Base-by-base conservation (phyloP, 2,113 vertebrate species). In the Hippocampus barbouri region DNA sequence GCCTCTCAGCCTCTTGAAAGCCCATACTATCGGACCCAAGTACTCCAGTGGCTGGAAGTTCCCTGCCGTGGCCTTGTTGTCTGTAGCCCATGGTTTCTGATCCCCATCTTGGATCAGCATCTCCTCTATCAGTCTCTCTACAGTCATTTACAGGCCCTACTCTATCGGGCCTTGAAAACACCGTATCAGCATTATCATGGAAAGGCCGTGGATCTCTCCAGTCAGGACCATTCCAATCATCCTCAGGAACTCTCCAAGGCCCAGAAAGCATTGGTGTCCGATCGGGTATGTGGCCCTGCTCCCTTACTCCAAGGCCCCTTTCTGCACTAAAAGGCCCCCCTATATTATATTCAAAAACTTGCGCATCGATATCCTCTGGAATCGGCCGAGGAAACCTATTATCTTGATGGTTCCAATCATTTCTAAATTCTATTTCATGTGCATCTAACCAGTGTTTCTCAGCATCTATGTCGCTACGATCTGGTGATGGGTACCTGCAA, bases 401-500 rank as follows among this genome's bases (percentile, higher is more conserved):
- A 21, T 34, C 18, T 57, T 71, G 54, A 59, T 14, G 69, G 60
- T 70, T 68, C 78, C 76, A 87, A 14, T 75, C 49, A 70, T 79
- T 64, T 56, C 30, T 61, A 56, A 18, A 68, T 47, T 72, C 53
- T 16, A 43, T 69, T 71, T 79, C 71, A 71, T 27, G 68, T 66
- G 20, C 56, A 62, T 81, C 80, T 27, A 70, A 72, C 84, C 79
- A 79, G 15, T 74, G 71, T 30, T 77, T 65, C 15, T 76, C 71
- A 59, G 47, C 71, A 62, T 83, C 72, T 71, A 54, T 49, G 62
- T 41, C 69, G 40, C 63, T 79, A 40, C 64, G 62, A 38, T 70
- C 43, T 43, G 68, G 69, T 15, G 40, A 49, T 61, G 47, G 76
- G 53, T 54, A 79, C 68, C 70, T 79, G 8, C 70, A 72, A 18